A percentile compares a stretch with the other conserved stretches of the same genome.
Conservation (phyloP, 2,888 invertebrate species). For the Autographa pulchrina region DNA sequence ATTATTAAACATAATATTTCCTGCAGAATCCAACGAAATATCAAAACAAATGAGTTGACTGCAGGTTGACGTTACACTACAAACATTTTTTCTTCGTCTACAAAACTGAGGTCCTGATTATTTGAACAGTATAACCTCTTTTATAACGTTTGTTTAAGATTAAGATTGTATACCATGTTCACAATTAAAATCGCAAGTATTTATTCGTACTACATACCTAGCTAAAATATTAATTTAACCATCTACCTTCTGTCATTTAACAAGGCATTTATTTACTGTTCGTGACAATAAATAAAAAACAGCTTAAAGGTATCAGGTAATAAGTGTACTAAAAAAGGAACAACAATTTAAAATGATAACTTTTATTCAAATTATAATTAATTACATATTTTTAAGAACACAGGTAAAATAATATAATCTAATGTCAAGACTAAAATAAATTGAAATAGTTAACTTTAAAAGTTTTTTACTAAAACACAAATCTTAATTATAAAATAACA, state of each 20-base stretch:
- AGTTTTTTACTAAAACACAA: background rate
- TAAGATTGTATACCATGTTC: no score
- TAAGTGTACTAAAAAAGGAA: background rate
- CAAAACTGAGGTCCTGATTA: background rate
- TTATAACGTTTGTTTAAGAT: background rate
- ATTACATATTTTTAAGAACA: background rate
- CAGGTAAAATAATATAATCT: background rate
- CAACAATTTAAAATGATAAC: background rate
- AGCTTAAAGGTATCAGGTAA: no score
- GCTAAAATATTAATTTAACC: no score
- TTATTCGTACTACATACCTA: no score
- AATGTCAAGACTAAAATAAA: background rate
- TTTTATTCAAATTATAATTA: background rate
- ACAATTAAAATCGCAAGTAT: no score
- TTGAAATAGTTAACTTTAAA: background rate
- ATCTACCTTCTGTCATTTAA: no score
- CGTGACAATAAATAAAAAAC: no score
- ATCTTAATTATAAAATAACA: background rate
- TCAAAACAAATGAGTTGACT: conserved; percentile 21
- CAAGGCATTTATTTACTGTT: no score
- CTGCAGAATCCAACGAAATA: conserved; percentile 3
- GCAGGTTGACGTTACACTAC: conserved; percentile 4
- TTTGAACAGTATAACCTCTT: background rate
- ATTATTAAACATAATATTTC: conserved; percentile 16
- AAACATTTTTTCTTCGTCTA: background rate